phyloP scores from a whole-genome alignment of 2,888 invertebrate species.

The Ichneumoninae sp. region DNA sequence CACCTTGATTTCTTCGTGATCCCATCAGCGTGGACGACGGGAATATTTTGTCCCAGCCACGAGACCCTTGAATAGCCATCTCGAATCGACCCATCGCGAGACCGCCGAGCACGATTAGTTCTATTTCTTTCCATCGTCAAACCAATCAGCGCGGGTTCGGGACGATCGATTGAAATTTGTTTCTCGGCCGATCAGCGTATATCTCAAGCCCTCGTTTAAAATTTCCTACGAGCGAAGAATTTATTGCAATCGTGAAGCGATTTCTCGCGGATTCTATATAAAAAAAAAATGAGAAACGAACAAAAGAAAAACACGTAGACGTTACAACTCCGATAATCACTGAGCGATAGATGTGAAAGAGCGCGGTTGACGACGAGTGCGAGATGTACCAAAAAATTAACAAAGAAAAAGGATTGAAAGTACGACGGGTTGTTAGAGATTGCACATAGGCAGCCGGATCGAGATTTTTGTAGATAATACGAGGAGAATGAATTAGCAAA shows the following conservation, averaged over 20 bases:
- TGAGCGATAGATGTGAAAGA: slow-evolving; percentile 1
- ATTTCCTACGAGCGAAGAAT: slow-evolving; percentile 40
- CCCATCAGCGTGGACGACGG: neutral
- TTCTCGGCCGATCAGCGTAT: slow-evolving; percentile 8
- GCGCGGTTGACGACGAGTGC: slow-evolving; percentile 21
- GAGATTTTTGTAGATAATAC: slow-evolving; percentile 57
- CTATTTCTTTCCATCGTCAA: slow-evolving; percentile 30
- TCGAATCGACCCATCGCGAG: neutral
- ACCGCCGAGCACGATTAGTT: slow-evolving; percentile 3
- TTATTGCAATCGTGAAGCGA: slow-evolving; percentile 30
- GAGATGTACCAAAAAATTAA: slow-evolving; percentile 7
- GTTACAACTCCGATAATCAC: slow-evolving; percentile 26
- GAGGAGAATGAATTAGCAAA: slow-evolving; percentile 22
- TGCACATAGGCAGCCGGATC: slow-evolving; percentile 36
- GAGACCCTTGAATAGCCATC: neutral
- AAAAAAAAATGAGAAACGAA: neutral
- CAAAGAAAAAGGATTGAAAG: slow-evolving; percentile 51
- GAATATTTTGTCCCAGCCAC: neutral
- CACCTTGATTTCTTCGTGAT: neutral
- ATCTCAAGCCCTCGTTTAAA: slow-evolving; percentile 25
- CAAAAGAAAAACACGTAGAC: neutral
- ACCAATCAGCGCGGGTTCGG: slow-evolving; percentile 45
- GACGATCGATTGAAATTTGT: slow-evolving; percentile 17
- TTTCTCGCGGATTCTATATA: neutral
- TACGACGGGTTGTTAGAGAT: slow-evolving; percentile 45